phyloP scores from a whole-genome alignment of 2,797 vertebrate genomes.

The Poeciliopsis presidionis region DNA sequence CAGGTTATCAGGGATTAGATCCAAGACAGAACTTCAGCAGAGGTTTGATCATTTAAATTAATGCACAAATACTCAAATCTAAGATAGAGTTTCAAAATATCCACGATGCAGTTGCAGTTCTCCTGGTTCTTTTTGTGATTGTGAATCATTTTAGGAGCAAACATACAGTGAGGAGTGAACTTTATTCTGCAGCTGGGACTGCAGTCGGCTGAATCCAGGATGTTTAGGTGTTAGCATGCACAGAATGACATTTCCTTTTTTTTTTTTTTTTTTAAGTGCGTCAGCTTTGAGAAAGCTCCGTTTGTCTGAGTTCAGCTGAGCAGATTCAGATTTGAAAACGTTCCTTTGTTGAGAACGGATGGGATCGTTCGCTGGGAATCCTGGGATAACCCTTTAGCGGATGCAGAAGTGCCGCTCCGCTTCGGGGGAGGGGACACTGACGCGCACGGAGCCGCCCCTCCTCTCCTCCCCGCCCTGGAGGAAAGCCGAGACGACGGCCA shows the following conservation, averaged over 20 bases:
- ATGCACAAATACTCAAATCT: not conserved
- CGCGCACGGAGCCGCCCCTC: not conserved
- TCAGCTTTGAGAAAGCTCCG: not conserved
- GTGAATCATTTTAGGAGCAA: not conserved
- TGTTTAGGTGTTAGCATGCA: not conserved
- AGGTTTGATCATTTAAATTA: not conserved
- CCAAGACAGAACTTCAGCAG: not conserved
- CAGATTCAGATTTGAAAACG: not conserved
- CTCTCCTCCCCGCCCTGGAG: constrained; percentile 23
- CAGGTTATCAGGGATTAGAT: not conserved
- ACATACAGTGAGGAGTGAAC: not conserved
- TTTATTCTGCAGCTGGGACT: not conserved
- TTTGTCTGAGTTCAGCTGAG: not conserved
- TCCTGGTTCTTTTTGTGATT: not conserved
- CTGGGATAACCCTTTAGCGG: constrained; percentile 22
- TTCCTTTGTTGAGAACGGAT: constrained; percentile 6
- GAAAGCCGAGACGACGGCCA: constrained; percentile 50
- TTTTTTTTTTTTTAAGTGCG: not conserved
- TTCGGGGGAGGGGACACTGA: constrained; percentile 4
- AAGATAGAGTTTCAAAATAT: not conserved
- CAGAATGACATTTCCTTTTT: not conserved
- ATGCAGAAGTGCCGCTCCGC: constrained; percentile 21
- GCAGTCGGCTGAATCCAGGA: not conserved
- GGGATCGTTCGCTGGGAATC: constrained; percentile 17
- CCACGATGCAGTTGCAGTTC: not conserved